These are phyloP conservation scores for Erethizon dorsatum DNA, from an alignment of 2,797 vertebrate species.

Conservation along the genomic window DNA sequence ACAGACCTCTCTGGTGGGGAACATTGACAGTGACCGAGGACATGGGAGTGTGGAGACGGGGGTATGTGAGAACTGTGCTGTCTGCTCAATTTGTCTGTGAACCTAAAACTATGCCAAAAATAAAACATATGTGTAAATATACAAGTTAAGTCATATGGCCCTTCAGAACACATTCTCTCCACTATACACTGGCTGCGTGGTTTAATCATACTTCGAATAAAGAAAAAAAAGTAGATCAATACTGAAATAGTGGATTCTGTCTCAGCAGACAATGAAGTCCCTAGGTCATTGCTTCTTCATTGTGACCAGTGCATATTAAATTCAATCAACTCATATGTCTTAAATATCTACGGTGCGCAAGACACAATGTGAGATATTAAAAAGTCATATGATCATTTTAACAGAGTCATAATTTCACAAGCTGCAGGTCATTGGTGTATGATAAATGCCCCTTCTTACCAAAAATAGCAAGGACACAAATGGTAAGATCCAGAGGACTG, in stretches of 20 bases:
- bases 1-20: fast-evolving
- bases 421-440: neutral
- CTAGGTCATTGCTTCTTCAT: fast-evolving
- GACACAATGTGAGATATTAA: neutral
- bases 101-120: neutral
- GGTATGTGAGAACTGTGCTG: fast-evolving
- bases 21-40: fast-evolving
- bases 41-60: fast-evolving
- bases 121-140: too few species aligned
- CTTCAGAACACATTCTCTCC: neutral
- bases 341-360: neutral
- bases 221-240: neutral
- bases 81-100: neutral
- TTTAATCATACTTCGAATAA: neutral
- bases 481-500: neutral
- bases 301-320: fast-evolving
- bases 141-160: neutral
- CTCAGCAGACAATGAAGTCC: neutral
- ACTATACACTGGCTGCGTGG: too few species aligned
- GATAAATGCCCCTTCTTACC: neutral
- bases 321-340: neutral
- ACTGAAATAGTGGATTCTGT: neutral
- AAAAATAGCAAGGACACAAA: neutral
- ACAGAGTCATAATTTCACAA: neutral
- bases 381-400: neutral